These are phyloP conservation scores for Semnornis frantzii DNA, from an alignment of 2,113 vertebrate genomes.

Conservation along the genomic window DNA sequence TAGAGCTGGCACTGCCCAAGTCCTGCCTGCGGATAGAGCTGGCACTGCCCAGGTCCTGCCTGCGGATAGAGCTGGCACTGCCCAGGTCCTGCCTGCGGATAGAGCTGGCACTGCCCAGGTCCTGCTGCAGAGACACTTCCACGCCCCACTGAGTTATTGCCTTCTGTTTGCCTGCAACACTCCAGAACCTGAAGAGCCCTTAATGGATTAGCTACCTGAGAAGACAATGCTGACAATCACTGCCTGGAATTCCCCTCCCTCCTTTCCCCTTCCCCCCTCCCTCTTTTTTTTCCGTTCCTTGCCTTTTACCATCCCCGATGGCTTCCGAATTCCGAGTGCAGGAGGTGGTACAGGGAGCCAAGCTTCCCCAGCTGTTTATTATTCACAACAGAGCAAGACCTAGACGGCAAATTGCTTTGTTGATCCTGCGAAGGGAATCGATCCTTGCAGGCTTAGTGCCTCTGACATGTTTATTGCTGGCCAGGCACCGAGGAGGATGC, in stretches of 20 bases:
- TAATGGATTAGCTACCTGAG: neutral
- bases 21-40: neutral
- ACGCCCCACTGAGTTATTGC: neutral
- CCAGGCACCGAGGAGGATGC: neutral
- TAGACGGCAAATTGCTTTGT: slow-evolving; percentile 65
- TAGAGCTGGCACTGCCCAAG: too few species aligned
- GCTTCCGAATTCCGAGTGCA: slow-evolving; percentile 5
- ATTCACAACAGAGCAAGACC: slow-evolving; percentile 52
- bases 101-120: neutral
- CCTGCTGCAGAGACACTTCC: neutral
- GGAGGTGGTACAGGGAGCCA: neutral
- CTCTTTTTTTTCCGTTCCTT: neutral
- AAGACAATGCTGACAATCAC: neutral
- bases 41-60: too few species aligned
- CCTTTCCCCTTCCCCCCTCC: neutral
- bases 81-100: neutral
- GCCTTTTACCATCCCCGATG: neutral
- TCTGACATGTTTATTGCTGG: slow-evolving; percentile 26
- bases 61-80: neutral
- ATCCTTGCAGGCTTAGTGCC: slow-evolving; percentile 34
- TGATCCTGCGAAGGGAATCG: slow-evolving; percentile 59
- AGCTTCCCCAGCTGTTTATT: slow-evolving; percentile 28
- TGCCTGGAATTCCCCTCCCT: neutral
- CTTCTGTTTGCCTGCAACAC: neutral
- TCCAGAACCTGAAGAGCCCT: neutral